Evolutionary conservation across 2,113 vertebrate genomes (phyloP), one percentile per base, ranked within the genome.

Genomic region (Psittacus erithacus): DNA sequence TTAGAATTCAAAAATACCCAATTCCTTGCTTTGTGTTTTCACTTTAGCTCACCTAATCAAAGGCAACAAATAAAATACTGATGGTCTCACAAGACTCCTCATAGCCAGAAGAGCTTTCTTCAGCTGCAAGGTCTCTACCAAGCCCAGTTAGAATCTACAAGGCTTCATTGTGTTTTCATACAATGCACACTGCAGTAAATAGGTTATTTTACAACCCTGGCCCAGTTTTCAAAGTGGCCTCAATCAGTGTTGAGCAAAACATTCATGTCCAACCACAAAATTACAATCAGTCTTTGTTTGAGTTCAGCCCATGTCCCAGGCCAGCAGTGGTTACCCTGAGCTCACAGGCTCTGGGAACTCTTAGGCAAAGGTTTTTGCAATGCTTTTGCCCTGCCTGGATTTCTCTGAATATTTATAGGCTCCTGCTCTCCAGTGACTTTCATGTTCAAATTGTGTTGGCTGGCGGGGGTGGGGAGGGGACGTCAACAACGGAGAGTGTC

Each of bases 351-450:
- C 88, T 95, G 77, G 83, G 92, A 93, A 90, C 92, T 43, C 78
- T 67, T 93, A 92, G 73, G 75, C 96, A 95, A 96, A 97, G 92
- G 73, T 96, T 96, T 97, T 95, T 96, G 95, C 90, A 96, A 95
- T 1, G 78, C 50, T 92, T 95, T 49, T 91, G 77, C 84, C 91
- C 86, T 85, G 93, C 95, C 86, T 92, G 83, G 80, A 67, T 93
- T 91, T 87, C 70, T 95, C 69, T 91, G 96, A 94, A 87, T 96
- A 96, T 97, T 96, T 96, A 97, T 94, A 97, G 95, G 86, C 88
- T 96, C 91, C 91, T 82, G 78, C 47, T 92, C 93, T 95, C 77
- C 12, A 16, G 86, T 82, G 88, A 93, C 92, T 96, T 94, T 92
- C 91, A 79, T 96, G 93, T 67, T 92, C 81, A 73, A 85, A 46